Evolutionary conservation across 2,888 invertebrate species (phyloP), one percentile per base, ranked within the genome.

Genomic region (Pristionchus mayeri): DNA sequence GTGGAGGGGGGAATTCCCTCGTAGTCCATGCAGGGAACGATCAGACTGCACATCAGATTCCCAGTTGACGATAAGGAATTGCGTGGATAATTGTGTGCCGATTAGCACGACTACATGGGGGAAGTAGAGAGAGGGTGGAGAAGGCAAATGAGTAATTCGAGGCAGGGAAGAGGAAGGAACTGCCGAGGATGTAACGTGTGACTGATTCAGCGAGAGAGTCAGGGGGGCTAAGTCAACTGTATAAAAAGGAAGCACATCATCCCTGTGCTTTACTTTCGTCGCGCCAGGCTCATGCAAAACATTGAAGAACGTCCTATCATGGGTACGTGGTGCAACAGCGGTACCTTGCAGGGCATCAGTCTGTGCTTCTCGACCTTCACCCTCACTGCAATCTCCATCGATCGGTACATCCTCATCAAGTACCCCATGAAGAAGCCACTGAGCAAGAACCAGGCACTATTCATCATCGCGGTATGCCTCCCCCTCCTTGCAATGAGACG

Each of bases 381-480:
- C 2, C 85, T 91, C 48, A 91, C 91, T 11, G 91, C 91, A n/a
- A 91, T 91, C 60, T 91, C 91, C 4, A 88, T 91, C 30, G 91
- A 91, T 85, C 86, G 89, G 86, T 90, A 88, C 67, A 89, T 91
- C 84, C 87, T 91, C 75, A 92, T 92, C 63, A 87, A 91, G 67
- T 91, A 90, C 85, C 92, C 92, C 40, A 91, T 91, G 90, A 90
- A 91, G 85, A 92, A 91, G 85, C 91, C 90, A 24, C 87, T 92
- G 48, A 87, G 87, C 11, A 90, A 91, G 85, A 86, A 87, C 57
- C 92, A 92, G 79, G 91, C 92, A 11, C 83, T 89, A 18, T 81
- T 87, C 24, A 88, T 91, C 79, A 92, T 92, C 71, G 87, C 85
- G 78, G 91, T 91, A 50, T 85, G 88, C 21, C 3, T 4, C 6